phyloP scores from a whole-genome alignment of 2,797 vertebrate genomes.

The Dendrocincla tyrannina region DNA sequence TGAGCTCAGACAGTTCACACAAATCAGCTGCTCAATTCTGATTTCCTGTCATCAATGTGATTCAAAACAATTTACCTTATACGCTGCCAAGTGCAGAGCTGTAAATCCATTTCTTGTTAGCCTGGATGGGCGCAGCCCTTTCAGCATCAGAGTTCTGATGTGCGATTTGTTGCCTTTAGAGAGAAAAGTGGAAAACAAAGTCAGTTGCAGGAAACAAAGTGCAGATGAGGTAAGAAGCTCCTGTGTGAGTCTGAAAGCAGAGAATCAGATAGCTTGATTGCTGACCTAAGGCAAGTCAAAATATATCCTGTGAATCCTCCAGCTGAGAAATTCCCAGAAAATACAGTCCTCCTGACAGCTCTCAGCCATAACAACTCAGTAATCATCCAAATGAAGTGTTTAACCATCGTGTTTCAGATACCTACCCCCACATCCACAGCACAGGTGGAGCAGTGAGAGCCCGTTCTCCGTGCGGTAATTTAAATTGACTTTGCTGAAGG shows the following conservation, averaged over 20 bases:
- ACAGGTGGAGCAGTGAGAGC: conserved; percentile 92
- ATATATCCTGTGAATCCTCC: accelerated
- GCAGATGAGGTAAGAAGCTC: background rate
- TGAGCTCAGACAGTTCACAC: background rate
- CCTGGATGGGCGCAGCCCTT: conserved; percentile 90
- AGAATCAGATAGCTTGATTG: background rate
- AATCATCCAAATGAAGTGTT: background rate
- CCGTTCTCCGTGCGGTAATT: conserved; percentile 91
- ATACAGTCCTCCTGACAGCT: background rate
- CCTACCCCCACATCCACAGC: conserved; percentile 90
- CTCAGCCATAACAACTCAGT: background rate
- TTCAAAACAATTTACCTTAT: conserved; percentile 80
- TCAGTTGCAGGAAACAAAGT: background rate
- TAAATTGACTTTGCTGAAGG: conserved; percentile 92
- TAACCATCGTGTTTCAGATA: background rate
- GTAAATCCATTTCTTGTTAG: conserved; percentile 93
- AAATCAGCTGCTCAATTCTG: background rate
- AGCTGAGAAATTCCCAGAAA: background rate
- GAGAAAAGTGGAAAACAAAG: conserved; percentile 11
- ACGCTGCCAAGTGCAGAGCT: conserved; percentile 90
- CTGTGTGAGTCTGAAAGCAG: background rate
- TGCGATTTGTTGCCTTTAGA: conserved; percentile 88
- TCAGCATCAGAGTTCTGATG: conserved; percentile 87
- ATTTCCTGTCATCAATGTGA: background rate
- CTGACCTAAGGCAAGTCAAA: background rate